phyloP scores from a whole-genome alignment of 2,888 invertebrate species.

The Thereva nobilitata region DNA sequence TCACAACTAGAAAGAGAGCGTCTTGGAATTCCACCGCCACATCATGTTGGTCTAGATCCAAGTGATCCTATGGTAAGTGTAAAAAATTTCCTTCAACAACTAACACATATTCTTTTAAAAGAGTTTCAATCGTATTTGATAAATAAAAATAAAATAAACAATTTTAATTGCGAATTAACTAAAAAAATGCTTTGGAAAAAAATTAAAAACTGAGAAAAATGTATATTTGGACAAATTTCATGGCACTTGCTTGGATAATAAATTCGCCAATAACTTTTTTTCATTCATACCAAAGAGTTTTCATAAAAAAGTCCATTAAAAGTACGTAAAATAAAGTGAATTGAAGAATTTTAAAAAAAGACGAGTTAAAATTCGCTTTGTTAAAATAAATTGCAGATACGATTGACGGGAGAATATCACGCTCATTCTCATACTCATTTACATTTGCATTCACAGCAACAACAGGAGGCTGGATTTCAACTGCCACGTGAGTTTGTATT shows the following conservation, averaged over 20 bases:
- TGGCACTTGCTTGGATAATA: slow-evolving; percentile 6
- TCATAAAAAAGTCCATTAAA: slow-evolving; percentile 1
- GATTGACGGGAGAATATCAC: slow-evolving; percentile 94
- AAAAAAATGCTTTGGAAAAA: slow-evolving; percentile 13
- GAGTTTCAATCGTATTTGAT: slow-evolving; percentile 43
- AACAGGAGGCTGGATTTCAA: slow-evolving; percentile 71
- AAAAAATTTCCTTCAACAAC: slow-evolving; percentile 3
- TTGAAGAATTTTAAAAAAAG: slow-evolving; percentile 28
- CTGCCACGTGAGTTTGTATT: slow-evolving; percentile 64
- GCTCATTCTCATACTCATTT: slow-evolving; percentile 92
- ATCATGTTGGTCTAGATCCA: slow-evolving; percentile 67
- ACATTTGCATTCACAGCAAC: slow-evolving; percentile 81
- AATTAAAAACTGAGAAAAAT: slow-evolving; percentile 5
- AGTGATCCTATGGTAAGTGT: slow-evolving; percentile 83
- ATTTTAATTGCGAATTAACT: slow-evolving; percentile 38
- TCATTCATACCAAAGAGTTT: not conserved
- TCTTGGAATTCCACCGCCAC: slow-evolving; percentile 73
- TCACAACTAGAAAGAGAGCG: slow-evolving; percentile 88
- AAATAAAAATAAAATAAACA: slow-evolving; percentile 16
- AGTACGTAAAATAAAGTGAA: slow-evolving; percentile 1
- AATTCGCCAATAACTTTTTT: slow-evolving; percentile 7
- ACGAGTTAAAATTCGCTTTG: slow-evolving; percentile 50
- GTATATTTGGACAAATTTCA: slow-evolving; percentile 6
- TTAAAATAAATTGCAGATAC: slow-evolving; percentile 66
- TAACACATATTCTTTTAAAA: slow-evolving; percentile 23